Conservation (phyloP, 1,140 invertebrate species). For the Harpegnathos saltator region DNA sequence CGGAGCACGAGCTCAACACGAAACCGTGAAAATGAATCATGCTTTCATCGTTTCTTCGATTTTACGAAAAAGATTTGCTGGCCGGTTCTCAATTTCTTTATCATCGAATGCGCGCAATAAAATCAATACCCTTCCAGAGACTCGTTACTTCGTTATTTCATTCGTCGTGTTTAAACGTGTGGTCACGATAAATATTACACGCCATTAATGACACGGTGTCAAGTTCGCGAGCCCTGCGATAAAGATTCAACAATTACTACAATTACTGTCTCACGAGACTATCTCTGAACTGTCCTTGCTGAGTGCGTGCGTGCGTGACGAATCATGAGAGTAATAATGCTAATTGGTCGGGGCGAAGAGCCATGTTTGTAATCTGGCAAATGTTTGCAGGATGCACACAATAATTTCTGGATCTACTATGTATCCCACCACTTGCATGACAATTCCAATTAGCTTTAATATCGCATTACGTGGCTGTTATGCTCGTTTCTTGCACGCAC, state of each 20-base stretch:
- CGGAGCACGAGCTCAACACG: too few species aligned
- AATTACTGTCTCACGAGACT: background rate
- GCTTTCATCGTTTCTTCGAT: too few species aligned
- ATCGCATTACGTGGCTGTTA: background rate
- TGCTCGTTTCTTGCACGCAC: background rate
- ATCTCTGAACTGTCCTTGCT: slow-evolving; percentile 1
- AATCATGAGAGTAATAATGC: slow-evolving; percentile 8
- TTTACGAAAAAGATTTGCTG: too few species aligned
- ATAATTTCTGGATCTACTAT: background rate
- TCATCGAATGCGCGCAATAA: too few species aligned
- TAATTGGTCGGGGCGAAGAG: background rate
- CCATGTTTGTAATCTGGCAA: background rate
- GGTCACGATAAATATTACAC: too few species aligned
- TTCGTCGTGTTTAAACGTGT: too few species aligned
- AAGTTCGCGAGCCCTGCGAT: background rate
- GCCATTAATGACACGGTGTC: background rate
- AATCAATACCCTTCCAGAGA: too few species aligned
- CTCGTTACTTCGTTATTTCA: too few species aligned
- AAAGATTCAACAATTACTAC: slow-evolving; percentile 2
- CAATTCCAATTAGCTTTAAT: slow-evolving; percentile 7
- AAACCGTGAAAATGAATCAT: too few species aligned
- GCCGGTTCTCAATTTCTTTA: too few species aligned
- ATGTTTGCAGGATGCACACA: background rate
- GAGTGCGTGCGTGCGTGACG: background rate
- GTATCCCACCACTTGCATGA: background rate